phyloP scores from a whole-genome alignment of 2,113 vertebrate species.

The Bufo bufo region DNA sequence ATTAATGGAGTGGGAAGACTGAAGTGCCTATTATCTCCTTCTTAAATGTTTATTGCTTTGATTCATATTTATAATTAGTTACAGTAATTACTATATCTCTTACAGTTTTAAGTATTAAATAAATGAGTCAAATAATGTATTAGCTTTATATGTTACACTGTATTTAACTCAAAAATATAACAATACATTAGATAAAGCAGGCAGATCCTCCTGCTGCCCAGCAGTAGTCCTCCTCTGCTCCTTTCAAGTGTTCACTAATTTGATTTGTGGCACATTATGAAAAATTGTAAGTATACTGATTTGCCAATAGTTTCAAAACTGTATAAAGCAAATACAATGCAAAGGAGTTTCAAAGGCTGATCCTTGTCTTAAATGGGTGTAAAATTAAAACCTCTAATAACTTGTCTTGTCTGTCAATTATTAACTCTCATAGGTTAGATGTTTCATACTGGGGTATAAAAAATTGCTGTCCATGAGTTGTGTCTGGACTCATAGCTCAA shows the following conservation, averaged over 20 bases:
- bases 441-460: too few relatives aligned
- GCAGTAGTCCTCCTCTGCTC: background rate
- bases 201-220: background rate
- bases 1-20: background rate
- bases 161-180: background rate
- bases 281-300: background rate
- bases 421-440: too few relatives aligned
- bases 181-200: background rate
- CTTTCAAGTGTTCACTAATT: background rate
- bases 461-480: too few relatives aligned
- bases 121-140: background rate
- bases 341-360: background rate
- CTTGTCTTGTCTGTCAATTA: too few relatives aligned
- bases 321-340: background rate
- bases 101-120: background rate
- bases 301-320: background rate
- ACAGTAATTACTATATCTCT: conserved; percentile 8
- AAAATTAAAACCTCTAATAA: too few relatives aligned
- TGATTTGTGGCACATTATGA: too few relatives aligned
- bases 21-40: background rate
- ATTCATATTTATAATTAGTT: conserved; percentile 12
- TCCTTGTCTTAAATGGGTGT: background rate
- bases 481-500: too few relatives aligned
- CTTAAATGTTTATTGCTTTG: conserved; percentile 27
- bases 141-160: background rate